phyloP scores from a whole-genome alignment of 1,140 invertebrate species.

The Acromyrmex echinatior region DNA sequence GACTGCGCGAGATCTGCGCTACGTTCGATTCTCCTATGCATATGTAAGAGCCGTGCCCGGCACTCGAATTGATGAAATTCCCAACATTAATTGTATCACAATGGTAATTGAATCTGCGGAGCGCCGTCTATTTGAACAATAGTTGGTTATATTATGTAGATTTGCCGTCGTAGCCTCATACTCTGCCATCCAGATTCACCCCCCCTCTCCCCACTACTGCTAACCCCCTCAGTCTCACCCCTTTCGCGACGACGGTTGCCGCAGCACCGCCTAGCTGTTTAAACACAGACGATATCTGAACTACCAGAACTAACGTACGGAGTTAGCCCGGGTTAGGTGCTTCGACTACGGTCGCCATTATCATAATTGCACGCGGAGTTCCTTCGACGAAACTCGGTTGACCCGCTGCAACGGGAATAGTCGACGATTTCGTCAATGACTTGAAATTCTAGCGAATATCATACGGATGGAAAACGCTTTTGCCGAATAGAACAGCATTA shows the following conservation, averaged over 20 bases:
- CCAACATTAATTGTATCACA: conserved; percentile 88
- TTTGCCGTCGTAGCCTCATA: conserved; percentile 84
- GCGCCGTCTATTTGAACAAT: conserved; percentile 87
- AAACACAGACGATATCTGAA: conserved; percentile 87
- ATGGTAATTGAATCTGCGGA: conserved; percentile 87
- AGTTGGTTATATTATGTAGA: conserved; percentile 88
- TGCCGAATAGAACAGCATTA: neutral
- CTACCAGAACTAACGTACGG: conserved; percentile 84
- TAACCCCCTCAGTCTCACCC: conserved; percentile 62
- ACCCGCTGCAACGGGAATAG: conserved; percentile 76
- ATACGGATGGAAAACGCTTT: conserved; percentile 20
- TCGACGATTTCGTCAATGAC: conserved; percentile 73
- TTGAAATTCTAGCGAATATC: conserved; percentile 60
- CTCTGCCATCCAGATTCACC: conserved; percentile 71
- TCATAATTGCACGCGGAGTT: conserved; percentile 84
- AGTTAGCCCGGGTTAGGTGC: conserved; percentile 81
- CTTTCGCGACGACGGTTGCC: conserved; percentile 75
- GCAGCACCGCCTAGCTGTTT: conserved; percentile 84
- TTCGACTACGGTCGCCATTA: conserved; percentile 81
- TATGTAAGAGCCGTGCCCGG: conserved; percentile 85
- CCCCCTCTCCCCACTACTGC: conserved; percentile 54
- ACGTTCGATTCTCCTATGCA: conserved; percentile 86
- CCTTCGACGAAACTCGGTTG: conserved; percentile 76
- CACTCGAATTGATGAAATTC: conserved; percentile 87
- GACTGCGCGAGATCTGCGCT: conserved; percentile 71